Conservation (phyloP, 2,888 invertebrate species). For the Masnerella sp. region DNA sequence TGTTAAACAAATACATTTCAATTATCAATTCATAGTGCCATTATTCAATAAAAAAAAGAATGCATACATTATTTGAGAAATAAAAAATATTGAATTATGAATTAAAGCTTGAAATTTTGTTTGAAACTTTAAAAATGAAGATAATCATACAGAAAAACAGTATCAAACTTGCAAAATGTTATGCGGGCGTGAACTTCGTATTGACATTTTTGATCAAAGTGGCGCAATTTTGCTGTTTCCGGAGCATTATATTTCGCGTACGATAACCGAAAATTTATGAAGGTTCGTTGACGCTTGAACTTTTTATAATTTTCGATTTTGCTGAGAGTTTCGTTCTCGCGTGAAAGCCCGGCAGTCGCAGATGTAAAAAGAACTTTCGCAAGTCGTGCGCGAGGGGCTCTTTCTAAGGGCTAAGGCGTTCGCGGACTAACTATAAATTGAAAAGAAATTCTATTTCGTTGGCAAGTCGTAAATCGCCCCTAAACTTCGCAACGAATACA, state of each 20-base stretch:
- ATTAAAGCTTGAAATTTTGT: no score
- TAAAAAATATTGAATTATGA: no score
- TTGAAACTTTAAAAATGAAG: slow-evolving; percentile 20
- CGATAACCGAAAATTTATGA: slow-evolving; percentile 46
- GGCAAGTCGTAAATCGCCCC: background rate
- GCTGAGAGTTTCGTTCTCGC: slow-evolving; percentile 35
- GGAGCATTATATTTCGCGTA: slow-evolving; percentile 25
- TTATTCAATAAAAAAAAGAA: no score
- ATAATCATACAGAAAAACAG: slow-evolving; percentile 23
- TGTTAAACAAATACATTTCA: no score
- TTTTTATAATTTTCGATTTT: slow-evolving; percentile 53
- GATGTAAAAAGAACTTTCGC: slow-evolving; percentile 49
- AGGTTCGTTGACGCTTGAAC: slow-evolving; percentile 39
- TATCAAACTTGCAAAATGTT: slow-evolving; percentile 12
- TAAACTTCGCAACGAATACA: no score
- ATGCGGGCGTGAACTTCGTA: slow-evolving; percentile 2
- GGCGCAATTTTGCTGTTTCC: slow-evolving; percentile 27
- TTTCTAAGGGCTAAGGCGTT: slow-evolving; percentile 30
- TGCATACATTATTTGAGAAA: no score
- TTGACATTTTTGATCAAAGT: slow-evolving; percentile 45
- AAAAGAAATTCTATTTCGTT: slow-evolving; percentile 35
- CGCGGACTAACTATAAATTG: slow-evolving; percentile 37
- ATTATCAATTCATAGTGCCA: no score
- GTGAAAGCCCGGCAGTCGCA: slow-evolving; percentile 41
- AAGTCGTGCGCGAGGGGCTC: slow-evolving; percentile 29